Base-by-base conservation (phyloP, 2,888 invertebrate species). In the Mythimna lalbum region DNA sequence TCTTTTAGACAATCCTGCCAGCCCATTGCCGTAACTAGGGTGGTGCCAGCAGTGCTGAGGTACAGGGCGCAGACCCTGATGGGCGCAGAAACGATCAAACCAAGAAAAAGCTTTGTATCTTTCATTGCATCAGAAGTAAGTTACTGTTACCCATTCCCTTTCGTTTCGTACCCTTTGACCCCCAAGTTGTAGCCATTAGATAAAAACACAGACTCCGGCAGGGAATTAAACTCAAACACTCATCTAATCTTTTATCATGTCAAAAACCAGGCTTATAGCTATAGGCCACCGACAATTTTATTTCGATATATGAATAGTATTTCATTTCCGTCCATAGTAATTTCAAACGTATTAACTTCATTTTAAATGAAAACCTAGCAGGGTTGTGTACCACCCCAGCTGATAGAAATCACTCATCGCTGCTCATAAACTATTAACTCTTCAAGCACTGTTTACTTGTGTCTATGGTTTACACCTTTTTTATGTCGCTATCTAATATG, bases 401-500 rank as follows among this genome's bases (percentile, higher is more conserved):
- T 60, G 75, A 74, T 83, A 68, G 10, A 43, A 70, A 82, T 81
- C 81, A 74, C 50, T 60, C 56, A 78, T 72, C 21, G 61, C 39
- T 50, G 31, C 61, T 72, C 69, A 78, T 81, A 47, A 75, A 83
- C 64, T 68, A 81, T 82, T 81, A 53, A 82, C 60, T 67, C 61
- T 64, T 17, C 66, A 79, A 63, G 2, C 57, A 63, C 52, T 74
- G 63, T 71, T 78, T 78, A 65, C 67, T 12, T 49, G 67, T 66
- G 53, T 63, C 66, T 65, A 61, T 72, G 60, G 53, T 63, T 66
- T 39, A 63, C 33, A 65, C 61, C 53, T 63, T 68, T 81, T 82
- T 70, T 68, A 62, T 74, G 69, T 68, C 49, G 63, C 66, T 53
- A 63, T 78, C 10, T 63, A 81, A 66, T 66, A 79, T 73, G 17